Evolutionary conservation across 2,888 invertebrate species (phyloP), one percentile per base, ranked within the genome.

Genomic region (Dolichomitus sp.): DNA sequence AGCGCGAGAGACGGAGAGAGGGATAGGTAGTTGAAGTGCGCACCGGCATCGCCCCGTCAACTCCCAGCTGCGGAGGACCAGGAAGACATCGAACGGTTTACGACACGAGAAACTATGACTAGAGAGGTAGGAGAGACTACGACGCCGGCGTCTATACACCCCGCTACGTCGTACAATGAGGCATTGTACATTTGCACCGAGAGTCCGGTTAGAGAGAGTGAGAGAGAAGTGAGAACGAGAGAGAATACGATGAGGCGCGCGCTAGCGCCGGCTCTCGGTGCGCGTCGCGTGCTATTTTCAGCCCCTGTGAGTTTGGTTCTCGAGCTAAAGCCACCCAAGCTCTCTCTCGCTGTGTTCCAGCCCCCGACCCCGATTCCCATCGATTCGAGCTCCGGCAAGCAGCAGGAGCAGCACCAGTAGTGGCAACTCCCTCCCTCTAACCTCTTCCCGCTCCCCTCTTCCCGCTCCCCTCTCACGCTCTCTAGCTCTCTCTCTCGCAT

Each of bases 231-330:
- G 52, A 54, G 33, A 65, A n/a, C 37, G 40, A 57, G 76, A 45
- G 40, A 66, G 75, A 66, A 72, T 23, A 73, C 45, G 50, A 57
- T 50, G 70, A 27, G 63, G 48, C 57, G 57, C 54, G 12, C 42
- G 17, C 27, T 17, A 57, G 61, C 79, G 79, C 70, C 65, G 68
- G 17, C 70, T 68, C 61, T 63, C 50, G 57, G 48, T 76, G 84
- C 80, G 84, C 82, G 76, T 83, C 76, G 70, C 61, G 61, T 74
- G 82, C 85, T 86, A 86, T 86, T 86, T 86, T 85, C 86, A 86
- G 86, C 83, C 77, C 73, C 66, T 77, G 76, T 83, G 74, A 83
- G 83, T 83, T 79, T 79, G 81, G 80, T 83, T 83, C 76, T 72
- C 69, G 63, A 61, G 80, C 74, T 76, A 83, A 80, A 84, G 81